Base-by-base conservation (phyloP, 2,113 vertebrate species). In the Macaca mulatta region DNA sequence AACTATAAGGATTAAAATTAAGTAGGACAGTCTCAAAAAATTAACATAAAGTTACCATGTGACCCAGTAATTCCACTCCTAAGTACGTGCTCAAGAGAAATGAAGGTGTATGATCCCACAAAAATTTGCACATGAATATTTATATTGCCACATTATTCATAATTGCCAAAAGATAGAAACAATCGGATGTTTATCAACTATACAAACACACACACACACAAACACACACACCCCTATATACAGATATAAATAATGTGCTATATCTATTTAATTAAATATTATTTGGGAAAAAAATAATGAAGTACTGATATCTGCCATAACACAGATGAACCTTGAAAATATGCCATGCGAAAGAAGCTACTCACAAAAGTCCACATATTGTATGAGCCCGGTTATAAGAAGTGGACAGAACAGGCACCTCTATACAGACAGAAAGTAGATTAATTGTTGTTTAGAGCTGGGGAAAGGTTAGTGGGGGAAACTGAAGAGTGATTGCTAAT, bases 251-350 rank as follows among this genome's bases (percentile, higher is more conserved):
- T 85, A 75, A 78, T 50, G 9, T 77, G 27, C 30, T 61, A 61
- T 86, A 70, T 69, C 22, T 1, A 43, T 81, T 43, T 13, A 81
- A 86, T 81, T 25, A 40, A 93, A 90, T 67, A 83, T 87, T 83
- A 87, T 82, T 95, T 74, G 25, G 6, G 20, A 89, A 74, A 93
- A 93, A 72, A 94, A 87, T 87, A 89, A 94, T 94, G 61, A 97
- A 72, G 30, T 69, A n/a, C 11, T 61, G 27, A 88, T 77, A 92
- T 9, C 57, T 78, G 38, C 18, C 77, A 64, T 59, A 77, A 75
- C 27, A 48, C 14, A 93, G 50, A 52, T 84, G 40, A 94, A 97
- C 5, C 17, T 74, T 87, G 27, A 83, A 90, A 96, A 84, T 92
- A 88, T 86, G 70, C 12, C 40, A 45, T 35, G 35, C 79, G 38